Conservation (phyloP, 2,113 vertebrate species). For the Isichthys henryi region DNA sequence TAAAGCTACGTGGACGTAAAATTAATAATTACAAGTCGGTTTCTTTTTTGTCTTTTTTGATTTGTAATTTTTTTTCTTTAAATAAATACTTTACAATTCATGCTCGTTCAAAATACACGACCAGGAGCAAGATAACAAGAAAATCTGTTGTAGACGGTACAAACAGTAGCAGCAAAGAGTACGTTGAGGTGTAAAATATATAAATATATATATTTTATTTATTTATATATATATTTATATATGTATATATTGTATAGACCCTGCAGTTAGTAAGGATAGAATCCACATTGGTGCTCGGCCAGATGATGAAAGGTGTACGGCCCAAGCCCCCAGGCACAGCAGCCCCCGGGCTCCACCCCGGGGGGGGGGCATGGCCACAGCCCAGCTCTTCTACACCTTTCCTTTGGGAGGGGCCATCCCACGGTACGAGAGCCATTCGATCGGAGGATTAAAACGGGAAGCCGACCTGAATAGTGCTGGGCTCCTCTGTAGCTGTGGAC, state of each 20-base stretch:
- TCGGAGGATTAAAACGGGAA: not conserved
- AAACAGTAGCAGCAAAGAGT: slow-evolving; percentile 90
- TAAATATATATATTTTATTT: slow-evolving; percentile 5
- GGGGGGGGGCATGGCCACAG: not conserved
- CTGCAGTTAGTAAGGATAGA: slow-evolving; percentile 71
- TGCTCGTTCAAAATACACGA: slow-evolving; percentile 89
- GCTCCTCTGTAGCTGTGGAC: not conserved
- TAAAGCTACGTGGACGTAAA: slow-evolving; percentile 84
- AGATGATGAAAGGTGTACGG: slow-evolving; percentile 57
- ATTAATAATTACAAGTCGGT: slow-evolving; percentile 71
- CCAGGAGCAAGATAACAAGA: slow-evolving; percentile 73
- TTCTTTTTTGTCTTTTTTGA: slow-evolving; percentile 57
- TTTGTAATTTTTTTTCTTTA: slow-evolving; percentile 76
- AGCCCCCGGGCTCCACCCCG: not conserved
- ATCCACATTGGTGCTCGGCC: slow-evolving; percentile 55
- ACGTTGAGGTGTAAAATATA: slow-evolving; percentile 64
- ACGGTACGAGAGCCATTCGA: not conserved
- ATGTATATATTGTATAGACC: slow-evolving; percentile 55
- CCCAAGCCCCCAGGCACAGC: slow-evolving; percentile 35
- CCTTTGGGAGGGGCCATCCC: not conserved
- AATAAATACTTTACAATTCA: slow-evolving; percentile 96
- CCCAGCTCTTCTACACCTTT: not conserved
- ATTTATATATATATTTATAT: slow-evolving; percentile 24
- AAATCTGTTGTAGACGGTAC: slow-evolving; percentile 76
- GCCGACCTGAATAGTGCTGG: not conserved